Evolutionary conservation across 2,113 vertebrate species (phyloP).

Genomic region (Ophthalmotilapia sp.): DNA sequence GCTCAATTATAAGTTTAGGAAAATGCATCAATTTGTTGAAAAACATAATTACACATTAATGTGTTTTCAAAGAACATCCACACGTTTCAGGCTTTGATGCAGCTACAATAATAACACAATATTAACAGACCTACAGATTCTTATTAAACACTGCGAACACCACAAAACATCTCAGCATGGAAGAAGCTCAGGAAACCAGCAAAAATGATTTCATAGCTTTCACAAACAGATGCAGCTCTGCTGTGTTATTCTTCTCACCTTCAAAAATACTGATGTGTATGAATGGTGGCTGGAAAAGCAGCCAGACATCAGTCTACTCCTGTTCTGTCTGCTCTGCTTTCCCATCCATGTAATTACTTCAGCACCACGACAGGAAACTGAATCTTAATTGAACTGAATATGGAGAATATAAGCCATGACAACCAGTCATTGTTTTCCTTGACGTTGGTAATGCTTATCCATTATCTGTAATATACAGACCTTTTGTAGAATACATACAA

Average conservation of each 20-base stretch:
- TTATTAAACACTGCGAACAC: neutral
- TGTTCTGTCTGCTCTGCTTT: neutral
- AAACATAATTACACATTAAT: neutral
- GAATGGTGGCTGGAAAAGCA: neutral
- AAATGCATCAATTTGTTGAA: neutral
- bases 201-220: neutral
- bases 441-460: neutral
- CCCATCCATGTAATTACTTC: neutral
- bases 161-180: neutral
- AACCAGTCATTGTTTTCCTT: neutral
- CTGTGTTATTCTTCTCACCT: neutral
- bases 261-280: neutral
- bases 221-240: neutral
- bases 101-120: neutral
- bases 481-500: neutral
- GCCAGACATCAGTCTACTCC: neutral
- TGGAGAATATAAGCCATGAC: neutral
- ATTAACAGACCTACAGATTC: neutral
- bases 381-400: neutral
- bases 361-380: neutral
- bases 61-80: neutral
- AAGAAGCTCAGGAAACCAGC: neutral
- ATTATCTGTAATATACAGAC: neutral
- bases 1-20: neutral
- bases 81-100: neutral